These are phyloP conservation scores for Lonchura striata DNA, from an alignment of 2,113 vertebrate genomes.

Conservation along the genomic window DNA sequence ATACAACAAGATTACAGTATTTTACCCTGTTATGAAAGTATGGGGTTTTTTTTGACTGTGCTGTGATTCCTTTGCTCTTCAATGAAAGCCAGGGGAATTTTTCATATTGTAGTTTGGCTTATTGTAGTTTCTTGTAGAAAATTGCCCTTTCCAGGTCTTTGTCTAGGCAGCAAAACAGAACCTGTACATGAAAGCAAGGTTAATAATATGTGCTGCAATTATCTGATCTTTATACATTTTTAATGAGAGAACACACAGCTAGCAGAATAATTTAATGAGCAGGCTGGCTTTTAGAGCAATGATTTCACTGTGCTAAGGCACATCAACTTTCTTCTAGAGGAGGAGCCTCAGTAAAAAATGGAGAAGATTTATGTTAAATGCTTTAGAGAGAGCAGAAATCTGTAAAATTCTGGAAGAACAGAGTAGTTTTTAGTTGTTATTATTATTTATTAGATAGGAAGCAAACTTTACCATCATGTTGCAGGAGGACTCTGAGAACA, in stretches of 20 bases:
- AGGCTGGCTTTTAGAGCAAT: constrained; percentile 69
- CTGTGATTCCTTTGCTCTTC: not conserved
- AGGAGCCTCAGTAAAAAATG: constrained; percentile 49
- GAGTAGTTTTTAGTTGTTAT: not conserved
- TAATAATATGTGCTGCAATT: constrained; percentile 77
- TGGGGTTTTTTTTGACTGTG: not conserved
- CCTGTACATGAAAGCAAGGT: constrained; percentile 64
- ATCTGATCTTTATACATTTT: constrained; percentile 82
- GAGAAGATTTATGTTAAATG: constrained; percentile 67
- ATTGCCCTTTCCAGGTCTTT: constrained; percentile 50
- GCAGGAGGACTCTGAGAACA: constrained; percentile 53
- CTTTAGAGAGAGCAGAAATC: constrained; percentile 37
- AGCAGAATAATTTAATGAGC: constrained; percentile 79
- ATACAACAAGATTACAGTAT: not conserved
- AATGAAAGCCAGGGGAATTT: not conserved
- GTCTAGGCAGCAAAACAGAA: constrained; percentile 62
- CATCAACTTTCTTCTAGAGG: constrained; percentile 74
- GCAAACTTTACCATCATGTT: constrained; percentile 46
- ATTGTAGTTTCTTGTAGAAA: not conserved
- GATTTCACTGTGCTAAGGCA: constrained; percentile 58
- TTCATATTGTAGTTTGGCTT: not conserved
- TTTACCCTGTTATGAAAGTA: not conserved
- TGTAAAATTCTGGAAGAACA: constrained; percentile 46
- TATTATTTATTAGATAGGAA: constrained; percentile 43
- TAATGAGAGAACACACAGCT: constrained; percentile 81